These are phyloP conservation scores for Onthophagus taurus DNA, from an alignment of 1,140 invertebrate species.

Conservation along the genomic window DNA sequence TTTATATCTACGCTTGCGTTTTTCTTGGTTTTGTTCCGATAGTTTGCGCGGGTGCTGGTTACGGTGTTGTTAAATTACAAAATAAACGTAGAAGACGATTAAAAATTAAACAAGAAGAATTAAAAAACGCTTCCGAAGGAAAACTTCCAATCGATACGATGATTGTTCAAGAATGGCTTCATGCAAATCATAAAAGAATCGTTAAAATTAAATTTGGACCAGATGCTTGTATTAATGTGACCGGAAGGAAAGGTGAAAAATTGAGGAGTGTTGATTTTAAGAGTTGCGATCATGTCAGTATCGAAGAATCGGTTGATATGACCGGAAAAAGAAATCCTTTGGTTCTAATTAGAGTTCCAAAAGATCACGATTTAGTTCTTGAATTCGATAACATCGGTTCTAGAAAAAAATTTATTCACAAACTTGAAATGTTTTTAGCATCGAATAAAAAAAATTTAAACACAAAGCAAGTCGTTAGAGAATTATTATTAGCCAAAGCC, in stretches of 20 bases:
- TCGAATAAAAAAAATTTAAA: conserved; percentile 75
- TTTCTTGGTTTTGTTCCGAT: conserved; percentile 87
- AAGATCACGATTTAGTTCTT: conserved; percentile 94
- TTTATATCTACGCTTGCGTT: conserved; percentile 92
- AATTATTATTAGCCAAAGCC: conserved; percentile 85
- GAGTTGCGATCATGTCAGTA: conserved; percentile 62
- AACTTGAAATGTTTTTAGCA: conserved; percentile 74
- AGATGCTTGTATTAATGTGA: conserved; percentile 70
- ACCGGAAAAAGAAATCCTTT: conserved; percentile 79
- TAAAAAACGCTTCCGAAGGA: conserved; percentile 45
- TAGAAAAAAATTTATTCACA: conserved; percentile 81
- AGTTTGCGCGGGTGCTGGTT: conserved; percentile 81
- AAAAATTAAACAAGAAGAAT: conserved; percentile 74
- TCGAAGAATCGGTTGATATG: conserved; percentile 73
- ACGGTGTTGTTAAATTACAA: conserved; percentile 86
- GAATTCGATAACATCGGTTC: conserved; percentile 77
- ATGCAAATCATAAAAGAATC: conserved; percentile 82
- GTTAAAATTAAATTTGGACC: conserved; percentile 86
- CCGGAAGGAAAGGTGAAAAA: conserved; percentile 84
- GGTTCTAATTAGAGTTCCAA: conserved; percentile 74
- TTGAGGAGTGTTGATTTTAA: conserved; percentile 70
- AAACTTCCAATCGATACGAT: conserved; percentile 81
- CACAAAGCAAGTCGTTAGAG: conserved; percentile 57
- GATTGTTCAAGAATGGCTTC: conserved; percentile 90
- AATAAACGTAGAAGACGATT: conserved; percentile 70